phyloP scores from a whole-genome alignment of 2,113 vertebrate species.

The Cygnus atratus region DNA sequence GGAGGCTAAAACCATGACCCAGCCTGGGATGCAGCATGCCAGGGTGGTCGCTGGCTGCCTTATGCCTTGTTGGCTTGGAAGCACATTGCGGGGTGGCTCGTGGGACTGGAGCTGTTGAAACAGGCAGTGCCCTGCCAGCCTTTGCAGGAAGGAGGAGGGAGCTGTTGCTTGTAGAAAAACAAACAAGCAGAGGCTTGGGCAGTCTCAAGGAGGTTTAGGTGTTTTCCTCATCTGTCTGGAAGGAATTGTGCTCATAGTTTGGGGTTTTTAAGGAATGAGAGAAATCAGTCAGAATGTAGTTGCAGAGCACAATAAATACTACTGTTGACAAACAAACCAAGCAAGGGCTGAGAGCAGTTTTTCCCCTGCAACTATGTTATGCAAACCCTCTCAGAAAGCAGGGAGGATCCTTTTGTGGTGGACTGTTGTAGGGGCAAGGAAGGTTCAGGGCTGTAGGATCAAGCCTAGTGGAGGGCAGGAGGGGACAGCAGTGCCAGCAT shows the following conservation, averaged over 20 bases:
- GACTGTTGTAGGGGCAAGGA: not conserved
- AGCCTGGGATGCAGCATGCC: not conserved
- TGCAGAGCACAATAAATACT: not conserved
- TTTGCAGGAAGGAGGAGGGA: not conserved
- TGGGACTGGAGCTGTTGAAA: not conserved
- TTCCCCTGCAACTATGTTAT: not conserved
- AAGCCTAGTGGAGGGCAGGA: not conserved
- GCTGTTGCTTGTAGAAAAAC: not conserved
- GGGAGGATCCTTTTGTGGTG: not conserved
- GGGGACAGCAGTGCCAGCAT: not conserved
- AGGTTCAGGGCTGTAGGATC: not conserved
- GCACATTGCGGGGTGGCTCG: accelerated
- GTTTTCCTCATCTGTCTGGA: not conserved
- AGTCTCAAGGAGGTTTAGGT: not conserved
- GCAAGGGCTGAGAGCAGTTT: not conserved
- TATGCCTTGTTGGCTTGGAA: not conserved
- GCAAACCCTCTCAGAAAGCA: not conserved
- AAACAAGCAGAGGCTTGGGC: not conserved
- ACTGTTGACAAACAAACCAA: not conserved
- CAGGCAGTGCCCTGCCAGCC: accelerated
- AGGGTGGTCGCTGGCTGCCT: not conserved
- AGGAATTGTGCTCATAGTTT: not conserved
- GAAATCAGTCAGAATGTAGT: not conserved
- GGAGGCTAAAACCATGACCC: not conserved
- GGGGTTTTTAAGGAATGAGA: not conserved